Conservation (phyloP, 2,797 vertebrate species). For the Notamacropus eugenii region DNA sequence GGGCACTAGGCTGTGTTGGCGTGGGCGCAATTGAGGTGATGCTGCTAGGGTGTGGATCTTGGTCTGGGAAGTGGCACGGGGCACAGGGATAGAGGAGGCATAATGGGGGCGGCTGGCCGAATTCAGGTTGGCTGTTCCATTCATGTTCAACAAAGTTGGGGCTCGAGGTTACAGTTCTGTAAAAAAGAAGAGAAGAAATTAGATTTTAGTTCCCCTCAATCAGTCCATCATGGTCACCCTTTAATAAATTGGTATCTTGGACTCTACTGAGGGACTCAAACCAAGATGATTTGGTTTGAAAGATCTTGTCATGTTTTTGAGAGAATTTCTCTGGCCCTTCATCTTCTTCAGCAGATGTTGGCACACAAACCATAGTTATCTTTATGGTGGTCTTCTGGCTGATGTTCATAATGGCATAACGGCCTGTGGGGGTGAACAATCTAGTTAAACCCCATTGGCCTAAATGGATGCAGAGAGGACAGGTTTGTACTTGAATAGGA, state of each 20-base stretch:
- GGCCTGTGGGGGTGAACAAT: not conserved
- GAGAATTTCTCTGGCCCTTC: not conserved
- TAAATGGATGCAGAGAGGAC: not conserved
- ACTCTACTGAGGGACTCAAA: not conserved
- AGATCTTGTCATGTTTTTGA: not conserved
- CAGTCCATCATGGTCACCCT: not conserved
- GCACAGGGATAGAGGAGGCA: constrained; percentile 90
- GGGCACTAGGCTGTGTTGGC: constrained; percentile 64
- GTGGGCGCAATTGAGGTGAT: constrained; percentile 83
- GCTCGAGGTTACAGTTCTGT: constrained; percentile 64
- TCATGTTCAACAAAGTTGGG: constrained; percentile 83
- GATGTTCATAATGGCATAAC: not conserved
- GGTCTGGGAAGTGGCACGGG: constrained; percentile 80
- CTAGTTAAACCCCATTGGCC: not conserved
- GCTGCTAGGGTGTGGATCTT: constrained; percentile 79
- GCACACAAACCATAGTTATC: not conserved
- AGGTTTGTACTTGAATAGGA: not conserved
- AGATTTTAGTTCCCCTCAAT: not conserved
- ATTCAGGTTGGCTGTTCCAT: constrained; percentile 89
- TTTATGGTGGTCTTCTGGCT: not conserved
- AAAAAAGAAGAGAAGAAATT: constrained; percentile 52
- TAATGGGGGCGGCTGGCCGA: constrained; percentile 83
- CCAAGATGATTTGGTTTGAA: not conserved
- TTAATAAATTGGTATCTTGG: not conserved
- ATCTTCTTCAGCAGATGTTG: not conserved